These are phyloP conservation scores for Mystacornis crossleyi DNA, from an alignment of 2,113 vertebrate genomes.

Conservation along the genomic window DNA sequence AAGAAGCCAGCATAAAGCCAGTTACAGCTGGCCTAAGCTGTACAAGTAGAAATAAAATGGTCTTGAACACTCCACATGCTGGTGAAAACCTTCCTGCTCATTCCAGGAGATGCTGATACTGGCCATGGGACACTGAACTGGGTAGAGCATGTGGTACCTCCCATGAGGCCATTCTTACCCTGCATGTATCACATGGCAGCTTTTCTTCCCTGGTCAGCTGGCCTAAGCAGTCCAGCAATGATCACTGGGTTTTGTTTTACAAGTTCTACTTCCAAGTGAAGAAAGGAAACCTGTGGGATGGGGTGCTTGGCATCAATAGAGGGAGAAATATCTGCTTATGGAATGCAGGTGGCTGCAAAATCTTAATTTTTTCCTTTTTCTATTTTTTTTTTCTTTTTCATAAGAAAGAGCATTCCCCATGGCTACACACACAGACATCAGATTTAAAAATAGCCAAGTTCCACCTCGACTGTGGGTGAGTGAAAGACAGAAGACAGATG, in stretches of 20 bases:
- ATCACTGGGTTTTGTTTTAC: not conserved
- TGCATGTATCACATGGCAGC: no score
- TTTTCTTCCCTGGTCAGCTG: not conserved
- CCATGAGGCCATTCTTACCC: not conserved
- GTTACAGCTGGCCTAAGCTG: not conserved
- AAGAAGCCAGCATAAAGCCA: not conserved
- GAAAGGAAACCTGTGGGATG: not conserved
- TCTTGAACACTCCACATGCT: not conserved
- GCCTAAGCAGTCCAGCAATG: not conserved
- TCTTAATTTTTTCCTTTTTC: not conserved
- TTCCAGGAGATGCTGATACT: not conserved
- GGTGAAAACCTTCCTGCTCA: not conserved
- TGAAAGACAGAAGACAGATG: conserved; percentile 69
- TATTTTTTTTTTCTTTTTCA: not conserved
- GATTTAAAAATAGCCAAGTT: conserved; percentile 60
- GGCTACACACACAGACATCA: conserved; percentile 40
- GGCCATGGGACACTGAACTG: not conserved
- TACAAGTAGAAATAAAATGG: not conserved
- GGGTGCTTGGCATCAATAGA: not conserved
- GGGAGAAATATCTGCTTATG: not conserved
- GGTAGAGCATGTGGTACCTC: not conserved
- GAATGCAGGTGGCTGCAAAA: not conserved
- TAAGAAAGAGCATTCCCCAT: conserved; percentile 30
- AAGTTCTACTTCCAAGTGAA: not conserved
- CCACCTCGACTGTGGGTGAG: conserved; percentile 41